Conservation (phyloP, 2,113 vertebrate genomes). For the Petromus typicus region DNA sequence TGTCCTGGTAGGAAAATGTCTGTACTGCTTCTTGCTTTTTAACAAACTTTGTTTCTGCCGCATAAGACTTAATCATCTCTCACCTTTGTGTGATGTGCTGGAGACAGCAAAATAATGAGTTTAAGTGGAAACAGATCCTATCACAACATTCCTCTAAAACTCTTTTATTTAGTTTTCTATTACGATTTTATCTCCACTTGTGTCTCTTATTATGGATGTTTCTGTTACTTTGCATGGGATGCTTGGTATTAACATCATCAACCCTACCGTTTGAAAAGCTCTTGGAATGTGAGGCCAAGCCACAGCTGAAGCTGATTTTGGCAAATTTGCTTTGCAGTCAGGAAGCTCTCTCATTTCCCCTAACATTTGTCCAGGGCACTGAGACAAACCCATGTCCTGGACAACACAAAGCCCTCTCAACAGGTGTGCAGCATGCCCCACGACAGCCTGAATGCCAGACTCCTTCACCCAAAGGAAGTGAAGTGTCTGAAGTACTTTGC, state of each 20-base stretch:
- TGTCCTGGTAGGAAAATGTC: constrained; percentile 74
- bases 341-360: not conserved
- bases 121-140: not conserved
- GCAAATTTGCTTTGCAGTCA: constrained; percentile 33
- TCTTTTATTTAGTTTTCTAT: constrained; percentile 4
- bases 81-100: constrained; percentile 14
- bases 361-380: not conserved
- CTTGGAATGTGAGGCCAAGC: constrained; percentile 64
- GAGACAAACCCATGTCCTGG: not conserved
- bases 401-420: not conserved
- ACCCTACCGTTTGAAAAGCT: constrained; percentile 46
- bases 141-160: not conserved
- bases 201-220: not conserved
- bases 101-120: constrained; percentile 19
- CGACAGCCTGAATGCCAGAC: not conserved
- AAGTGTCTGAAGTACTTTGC: constrained; percentile 25
- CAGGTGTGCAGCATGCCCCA: not conserved
- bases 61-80: not conserved
- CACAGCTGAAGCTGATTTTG: constrained; percentile 58
- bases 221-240: constrained; percentile 29
- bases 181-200: not conserved
- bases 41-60: constrained; percentile 21
- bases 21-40: constrained; percentile 45
- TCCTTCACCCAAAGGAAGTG: constrained; percentile 2
- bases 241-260: not conserved